These are phyloP conservation scores for Cyprinodon tularosa DNA, from an alignment of 2,113 vertebrate genomes.

Conservation along the genomic window DNA sequence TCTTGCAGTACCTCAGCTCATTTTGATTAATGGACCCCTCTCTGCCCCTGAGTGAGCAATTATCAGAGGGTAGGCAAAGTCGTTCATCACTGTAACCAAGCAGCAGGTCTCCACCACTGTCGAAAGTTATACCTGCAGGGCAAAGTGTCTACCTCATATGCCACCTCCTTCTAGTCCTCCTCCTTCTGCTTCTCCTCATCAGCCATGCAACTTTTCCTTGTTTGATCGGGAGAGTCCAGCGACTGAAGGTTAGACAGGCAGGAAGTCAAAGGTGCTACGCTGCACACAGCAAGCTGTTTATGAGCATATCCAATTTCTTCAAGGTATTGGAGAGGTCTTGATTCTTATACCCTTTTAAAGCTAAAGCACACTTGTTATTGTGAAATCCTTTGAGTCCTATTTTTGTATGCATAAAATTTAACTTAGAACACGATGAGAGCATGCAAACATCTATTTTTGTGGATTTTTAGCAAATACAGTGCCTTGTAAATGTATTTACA, in stretches of 20 bases:
- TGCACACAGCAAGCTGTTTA: slow-evolving; percentile 26
- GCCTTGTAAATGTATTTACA: neutral
- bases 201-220: slow-evolving; percentile 19
- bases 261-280: neutral
- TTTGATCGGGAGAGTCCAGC: slow-evolving; percentile 39
- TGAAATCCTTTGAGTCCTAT: slow-evolving; percentile 44
- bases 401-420: slow-evolving; percentile 33
- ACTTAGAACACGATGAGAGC: slow-evolving; percentile 23
- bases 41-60: slow-evolving; percentile 85
- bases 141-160: slow-evolving; percentile 37
- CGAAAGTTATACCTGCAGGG: slow-evolving; percentile 67
- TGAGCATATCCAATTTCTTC: slow-evolving; percentile 53
- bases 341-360: slow-evolving; percentile 41
- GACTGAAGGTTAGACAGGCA: slow-evolving; percentile 39
- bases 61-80: slow-evolving; percentile 81
- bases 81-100: slow-evolving; percentile 82
- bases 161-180: slow-evolving; percentile 17
- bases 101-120: slow-evolving; percentile 64
- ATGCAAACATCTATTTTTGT: slow-evolving; percentile 19
- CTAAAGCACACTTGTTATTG: slow-evolving; percentile 31
- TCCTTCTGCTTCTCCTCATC: slow-evolving; percentile 19
- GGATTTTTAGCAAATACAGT: slow-evolving; percentile 25
- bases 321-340: slow-evolving; percentile 32
- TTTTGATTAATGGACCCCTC: slow-evolving; percentile 86
- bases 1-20: slow-evolving; percentile 70